These are phyloP conservation scores for Ptilonorhynchus violaceus DNA, from an alignment of 2,113 vertebrate genomes.

Conservation along the genomic window DNA sequence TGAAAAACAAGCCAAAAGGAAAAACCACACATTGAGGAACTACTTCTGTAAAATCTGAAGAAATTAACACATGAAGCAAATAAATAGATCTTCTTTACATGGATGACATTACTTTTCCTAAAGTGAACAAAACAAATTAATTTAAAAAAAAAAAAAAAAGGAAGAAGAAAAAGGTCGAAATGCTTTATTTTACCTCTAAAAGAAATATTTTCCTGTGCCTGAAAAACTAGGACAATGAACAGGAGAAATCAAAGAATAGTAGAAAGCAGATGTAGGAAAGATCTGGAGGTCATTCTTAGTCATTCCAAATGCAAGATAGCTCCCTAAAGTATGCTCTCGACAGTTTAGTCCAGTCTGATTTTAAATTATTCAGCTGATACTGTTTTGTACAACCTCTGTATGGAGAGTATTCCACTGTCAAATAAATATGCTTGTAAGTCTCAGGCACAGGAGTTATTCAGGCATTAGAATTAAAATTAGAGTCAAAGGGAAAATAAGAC, in stretches of 20 bases:
- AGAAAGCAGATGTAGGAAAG: not conserved
- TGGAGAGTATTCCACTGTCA: not conserved
- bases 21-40: not conserved
- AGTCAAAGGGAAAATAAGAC: constrained; percentile 24
- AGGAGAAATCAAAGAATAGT: not conserved
- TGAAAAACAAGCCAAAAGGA: not conserved
- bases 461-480: constrained; percentile 5
- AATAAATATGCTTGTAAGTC: not conserved
- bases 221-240: not conserved
- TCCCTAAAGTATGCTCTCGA: not conserved
- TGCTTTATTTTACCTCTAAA: not conserved
- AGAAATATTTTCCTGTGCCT: not conserved
- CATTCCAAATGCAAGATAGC: not conserved
- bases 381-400: not conserved
- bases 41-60: not conserved
- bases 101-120: not conserved
- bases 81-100: not conserved
- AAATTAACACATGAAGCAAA: not conserved
- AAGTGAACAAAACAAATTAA: not conserved
- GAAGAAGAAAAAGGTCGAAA: accelerated
- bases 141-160: no score
- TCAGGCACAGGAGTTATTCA: not conserved
- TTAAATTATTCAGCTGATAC: not conserved
- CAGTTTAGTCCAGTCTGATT: not conserved
- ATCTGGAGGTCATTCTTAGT: not conserved